These are phyloP conservation scores for Lampropteryx suffumata DNA, from an alignment of 2,888 invertebrate genomes.

Conservation along the genomic window DNA sequence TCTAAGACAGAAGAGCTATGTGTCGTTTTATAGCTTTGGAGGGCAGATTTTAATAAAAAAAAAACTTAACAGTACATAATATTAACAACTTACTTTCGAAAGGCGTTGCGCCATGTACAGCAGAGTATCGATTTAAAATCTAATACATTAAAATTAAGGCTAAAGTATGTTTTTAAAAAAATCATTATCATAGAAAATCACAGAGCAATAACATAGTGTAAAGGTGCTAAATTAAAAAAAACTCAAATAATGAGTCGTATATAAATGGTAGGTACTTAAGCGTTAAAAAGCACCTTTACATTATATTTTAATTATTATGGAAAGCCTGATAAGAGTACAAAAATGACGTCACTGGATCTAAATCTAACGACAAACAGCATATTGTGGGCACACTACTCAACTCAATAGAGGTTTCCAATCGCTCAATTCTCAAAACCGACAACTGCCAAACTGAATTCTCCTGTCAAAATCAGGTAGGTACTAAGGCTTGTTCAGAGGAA, in stretches of 20 bases:
- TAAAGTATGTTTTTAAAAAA: constrained; percentile 1
- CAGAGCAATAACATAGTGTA: constrained; percentile 9
- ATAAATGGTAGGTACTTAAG: too few relatives aligned
- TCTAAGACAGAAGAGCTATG: too few relatives aligned
- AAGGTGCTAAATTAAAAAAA: constrained; percentile 5
- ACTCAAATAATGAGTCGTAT: neutral
- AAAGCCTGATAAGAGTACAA: neutral
- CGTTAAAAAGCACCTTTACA: constrained; percentile 5
- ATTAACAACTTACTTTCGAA: constrained; percentile 4
- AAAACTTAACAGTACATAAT: neutral
- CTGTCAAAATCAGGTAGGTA: too few relatives aligned
- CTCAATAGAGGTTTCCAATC: too few relatives aligned
- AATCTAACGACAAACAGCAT: neutral
- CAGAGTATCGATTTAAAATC: constrained; percentile 15
- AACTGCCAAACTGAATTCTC: too few relatives aligned
- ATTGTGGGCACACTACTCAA: too few relatives aligned
- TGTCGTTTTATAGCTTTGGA: too few relatives aligned
- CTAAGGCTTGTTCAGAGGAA: too few relatives aligned
- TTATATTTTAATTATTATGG: too few relatives aligned
- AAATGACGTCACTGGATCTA: constrained; percentile 3
- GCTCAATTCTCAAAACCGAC: too few relatives aligned
- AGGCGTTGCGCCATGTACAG: constrained; percentile 3
- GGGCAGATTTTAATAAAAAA: too few relatives aligned
- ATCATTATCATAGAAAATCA: constrained; percentile 16
- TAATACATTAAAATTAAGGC: neutral